Evolutionary conservation across 2,888 invertebrate species (phyloP), one percentile per base, ranked within the genome.

Genomic region (Trilocha varians): DNA sequence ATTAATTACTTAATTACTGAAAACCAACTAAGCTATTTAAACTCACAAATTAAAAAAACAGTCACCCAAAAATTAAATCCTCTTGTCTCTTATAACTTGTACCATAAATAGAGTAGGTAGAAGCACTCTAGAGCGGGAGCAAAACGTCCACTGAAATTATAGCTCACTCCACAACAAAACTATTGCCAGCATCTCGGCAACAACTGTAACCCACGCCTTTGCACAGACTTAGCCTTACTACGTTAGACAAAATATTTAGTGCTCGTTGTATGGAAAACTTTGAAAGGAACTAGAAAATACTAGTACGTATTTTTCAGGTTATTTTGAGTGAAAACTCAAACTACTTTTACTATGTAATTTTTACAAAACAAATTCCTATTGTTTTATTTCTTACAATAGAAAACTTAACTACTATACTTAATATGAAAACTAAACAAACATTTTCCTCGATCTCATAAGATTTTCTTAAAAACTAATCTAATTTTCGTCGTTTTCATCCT

Each of bases 141-240:
- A 57, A 55, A 57, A 51, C 66, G 72, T 75, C 71, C 73, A 67
- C 69, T 73, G 64, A 73, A 76, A 76, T 79, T 74, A 75, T 69
- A 66, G 57, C 57, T 62, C 66, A 65, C 66, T 70, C 57, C 55
- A 62, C 65, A 69, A 64, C 65, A 64, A 64, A 77, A 77, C 65
- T 75, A 72, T 60, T 62, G 51, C 60, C 53, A 64, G 56, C 65
- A 56, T 70, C 71, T 65, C 63, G 39, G 55, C 59, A 63, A 56
- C 60, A 57, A 62, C 62, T 64, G 50, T 49, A 59, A 60, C 61
- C 61, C 57, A 55, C 50, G 49, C 48, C 62, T 52, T 57, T 53
- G 55, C 53, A 44, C 41, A 37, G 36, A 34, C 38, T 45, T 43
- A 13, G 5, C 14, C 17, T 6, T 9, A 25, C 11, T 25, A 25